phyloP scores from a whole-genome alignment of 2,797 vertebrate species.

The Prionace glauca region DNA sequence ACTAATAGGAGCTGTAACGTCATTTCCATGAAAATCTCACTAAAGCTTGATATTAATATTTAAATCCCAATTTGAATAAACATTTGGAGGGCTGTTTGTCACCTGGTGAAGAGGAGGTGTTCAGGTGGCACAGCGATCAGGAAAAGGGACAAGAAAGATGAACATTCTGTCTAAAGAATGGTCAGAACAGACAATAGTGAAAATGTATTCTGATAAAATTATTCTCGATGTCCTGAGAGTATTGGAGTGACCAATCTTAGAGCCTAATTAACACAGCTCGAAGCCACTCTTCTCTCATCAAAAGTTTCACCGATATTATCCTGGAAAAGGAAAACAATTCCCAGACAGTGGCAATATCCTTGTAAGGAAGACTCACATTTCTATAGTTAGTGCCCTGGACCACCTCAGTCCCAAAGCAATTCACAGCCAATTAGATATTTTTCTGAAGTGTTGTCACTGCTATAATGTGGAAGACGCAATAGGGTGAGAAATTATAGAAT shows the following conservation, averaged over 20 bases:
- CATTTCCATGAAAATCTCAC: neutral
- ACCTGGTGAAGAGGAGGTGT: neutral
- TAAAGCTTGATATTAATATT: neutral
- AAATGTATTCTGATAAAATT: neutral
- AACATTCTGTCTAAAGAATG: neutral
- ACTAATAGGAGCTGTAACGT: too few species aligned
- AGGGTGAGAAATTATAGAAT: too few species aligned
- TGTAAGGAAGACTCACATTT: neutral
- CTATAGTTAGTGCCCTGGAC: neutral
- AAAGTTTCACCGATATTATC: neutral
- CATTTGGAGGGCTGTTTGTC: neutral
- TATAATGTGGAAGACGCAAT: neutral
- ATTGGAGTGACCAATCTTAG: neutral
- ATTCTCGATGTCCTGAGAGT: neutral
- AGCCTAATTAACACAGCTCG: neutral
- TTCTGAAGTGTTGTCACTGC: neutral
- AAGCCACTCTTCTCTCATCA: neutral
- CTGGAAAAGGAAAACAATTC: too few species aligned
- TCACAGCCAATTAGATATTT: neutral
- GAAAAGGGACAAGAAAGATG: neutral
- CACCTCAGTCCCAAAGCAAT: neutral
- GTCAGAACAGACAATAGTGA: neutral
- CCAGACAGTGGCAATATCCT: neutral
- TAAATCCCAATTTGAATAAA: conserved; percentile 3
- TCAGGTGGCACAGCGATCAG: neutral